A percentile compares a stretch with the other conserved stretches of the same genome.
Conservation (phyloP, 2,888 invertebrate species). For the Lottia scabra region DNA sequence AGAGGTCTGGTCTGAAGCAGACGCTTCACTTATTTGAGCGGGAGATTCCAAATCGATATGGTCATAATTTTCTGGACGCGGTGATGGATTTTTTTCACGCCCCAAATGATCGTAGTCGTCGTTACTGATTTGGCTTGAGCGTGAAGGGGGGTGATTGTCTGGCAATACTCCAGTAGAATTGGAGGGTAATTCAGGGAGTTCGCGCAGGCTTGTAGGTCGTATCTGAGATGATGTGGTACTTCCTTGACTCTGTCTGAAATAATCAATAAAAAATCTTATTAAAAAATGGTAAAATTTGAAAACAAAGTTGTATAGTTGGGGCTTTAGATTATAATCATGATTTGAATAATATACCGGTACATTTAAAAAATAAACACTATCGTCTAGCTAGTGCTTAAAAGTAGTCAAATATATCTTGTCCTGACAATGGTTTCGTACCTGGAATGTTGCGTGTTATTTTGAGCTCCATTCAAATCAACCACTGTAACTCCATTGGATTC, state of each 20-base stretch:
- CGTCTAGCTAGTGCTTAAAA: no score
- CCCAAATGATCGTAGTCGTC: constrained; percentile 53
- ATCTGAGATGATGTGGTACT: constrained; percentile 43
- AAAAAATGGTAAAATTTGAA: no score
- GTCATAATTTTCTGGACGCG: constrained; percentile 9
- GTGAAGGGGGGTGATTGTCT: constrained; percentile 7
- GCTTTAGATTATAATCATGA: no score
- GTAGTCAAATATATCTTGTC: no score
- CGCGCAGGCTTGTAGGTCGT: constrained; percentile 42
- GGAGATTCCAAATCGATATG: constrained; percentile 11
- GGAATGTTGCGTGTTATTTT: not conserved
- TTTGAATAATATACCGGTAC: no score
- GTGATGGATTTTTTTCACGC: not conserved
- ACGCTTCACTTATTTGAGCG: not conserved
- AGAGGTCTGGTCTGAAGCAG: not conserved
- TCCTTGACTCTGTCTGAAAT: constrained; percentile 39
- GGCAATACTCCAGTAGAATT: constrained; percentile 9
- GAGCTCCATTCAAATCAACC: not conserved
- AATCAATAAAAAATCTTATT: no score
- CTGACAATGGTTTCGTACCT: not conserved
- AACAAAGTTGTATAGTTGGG: no score
- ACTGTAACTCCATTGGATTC: not conserved
- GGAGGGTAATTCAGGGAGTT: constrained; percentile 45
- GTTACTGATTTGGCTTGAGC: constrained; percentile 16
- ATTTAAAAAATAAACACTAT: no score